Evolutionary conservation across 2,888 invertebrate genomes (phyloP).

Genomic region (Trachelus iudaicus): DNA sequence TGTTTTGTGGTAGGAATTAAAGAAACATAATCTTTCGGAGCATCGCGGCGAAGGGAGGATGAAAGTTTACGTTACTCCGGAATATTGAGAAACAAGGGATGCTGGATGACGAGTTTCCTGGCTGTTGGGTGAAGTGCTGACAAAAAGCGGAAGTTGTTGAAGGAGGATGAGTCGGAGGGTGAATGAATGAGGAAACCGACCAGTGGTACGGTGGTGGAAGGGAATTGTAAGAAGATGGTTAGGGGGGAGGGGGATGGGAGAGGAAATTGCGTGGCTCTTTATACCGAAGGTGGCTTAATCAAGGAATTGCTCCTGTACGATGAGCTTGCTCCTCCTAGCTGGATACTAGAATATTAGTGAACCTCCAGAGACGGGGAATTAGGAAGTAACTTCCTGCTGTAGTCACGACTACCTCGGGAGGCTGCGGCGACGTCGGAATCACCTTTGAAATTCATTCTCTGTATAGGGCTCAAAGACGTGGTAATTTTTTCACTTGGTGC

Average conservation of each 20-base stretch:
- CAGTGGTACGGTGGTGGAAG: too few species aligned
- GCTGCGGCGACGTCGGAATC: background rate
- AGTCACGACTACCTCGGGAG: background rate
- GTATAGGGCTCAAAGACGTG: too few species aligned
- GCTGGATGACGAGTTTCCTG: background rate
- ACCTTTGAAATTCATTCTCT: background rate
- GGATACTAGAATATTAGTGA: background rate
- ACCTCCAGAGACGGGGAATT: background rate
- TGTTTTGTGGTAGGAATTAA: background rate
- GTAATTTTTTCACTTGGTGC: too few species aligned
- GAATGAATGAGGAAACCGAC: background rate
- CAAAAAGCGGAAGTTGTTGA: background rate
- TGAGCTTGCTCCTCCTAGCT: background rate
- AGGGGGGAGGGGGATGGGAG: too few species aligned
- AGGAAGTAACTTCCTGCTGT: background rate
- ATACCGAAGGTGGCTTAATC: background rate
- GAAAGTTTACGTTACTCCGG: background rate
- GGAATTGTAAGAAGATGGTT: too few species aligned
- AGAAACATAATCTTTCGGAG: slow-evolving; percentile 1
- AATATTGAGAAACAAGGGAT: slow-evolving; percentile 1
- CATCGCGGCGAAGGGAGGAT: background rate
- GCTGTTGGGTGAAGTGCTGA: background rate
- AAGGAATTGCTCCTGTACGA: background rate
- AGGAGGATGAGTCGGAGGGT: background rate
- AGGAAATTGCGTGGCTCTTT: background rate